Conservation (phyloP, 2,113 vertebrate genomes). For the Nerophis lumbriciformis region DNA sequence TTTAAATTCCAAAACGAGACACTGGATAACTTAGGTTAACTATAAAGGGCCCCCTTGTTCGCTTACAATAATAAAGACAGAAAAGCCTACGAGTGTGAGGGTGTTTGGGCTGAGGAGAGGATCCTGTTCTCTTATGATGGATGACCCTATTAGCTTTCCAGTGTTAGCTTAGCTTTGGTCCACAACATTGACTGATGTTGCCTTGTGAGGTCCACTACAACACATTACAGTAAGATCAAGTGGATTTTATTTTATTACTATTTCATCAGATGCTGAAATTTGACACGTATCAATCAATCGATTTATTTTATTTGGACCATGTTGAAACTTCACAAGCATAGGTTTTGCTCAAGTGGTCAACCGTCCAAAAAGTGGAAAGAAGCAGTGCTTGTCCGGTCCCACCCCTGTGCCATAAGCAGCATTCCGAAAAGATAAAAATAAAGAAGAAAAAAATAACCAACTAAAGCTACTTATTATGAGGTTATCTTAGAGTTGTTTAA, state of each 20-base stretch:
- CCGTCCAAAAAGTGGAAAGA: no score
- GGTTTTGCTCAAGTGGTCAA: no score
- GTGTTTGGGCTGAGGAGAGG: constrained; percentile 10
- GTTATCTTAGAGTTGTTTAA: no score
- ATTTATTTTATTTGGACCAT: no score
- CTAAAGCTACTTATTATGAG: no score
- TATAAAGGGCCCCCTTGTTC: constrained; percentile 65
- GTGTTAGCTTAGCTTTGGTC: constrained; percentile 51
- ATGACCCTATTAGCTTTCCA: constrained; percentile 57
- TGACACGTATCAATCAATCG: no score
- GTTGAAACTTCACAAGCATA: no score
- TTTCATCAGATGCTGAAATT: not conserved
- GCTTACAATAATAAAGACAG: constrained; percentile 63
- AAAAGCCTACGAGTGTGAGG: constrained; percentile 38
- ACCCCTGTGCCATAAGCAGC: no score
- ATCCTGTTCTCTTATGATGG: constrained; percentile 58
- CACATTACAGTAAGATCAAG: constrained; percentile 3
- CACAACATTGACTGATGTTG: constrained; percentile 34
- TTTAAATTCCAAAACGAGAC: constrained; percentile 61
- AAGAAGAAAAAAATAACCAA: no score
- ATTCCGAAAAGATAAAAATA: no score
- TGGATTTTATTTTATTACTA: not conserved
- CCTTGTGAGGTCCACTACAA: constrained; percentile 27
- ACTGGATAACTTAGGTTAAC: constrained; percentile 60
- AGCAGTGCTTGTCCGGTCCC: no score